Base-by-base conservation (phyloP, 2,888 invertebrate genomes). In the Spodoptera picta region DNA sequence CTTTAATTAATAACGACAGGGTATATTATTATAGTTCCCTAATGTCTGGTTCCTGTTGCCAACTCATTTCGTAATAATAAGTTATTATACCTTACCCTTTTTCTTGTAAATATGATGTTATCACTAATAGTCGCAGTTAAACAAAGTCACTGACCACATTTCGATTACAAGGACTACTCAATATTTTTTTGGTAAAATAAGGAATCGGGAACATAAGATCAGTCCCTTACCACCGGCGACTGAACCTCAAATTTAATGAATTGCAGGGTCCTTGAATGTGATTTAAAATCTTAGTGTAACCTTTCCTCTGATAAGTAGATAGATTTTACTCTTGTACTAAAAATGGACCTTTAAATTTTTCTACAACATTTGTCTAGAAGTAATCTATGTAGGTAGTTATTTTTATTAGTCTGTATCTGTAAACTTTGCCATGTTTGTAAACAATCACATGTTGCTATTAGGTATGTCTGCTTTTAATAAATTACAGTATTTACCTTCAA, bases 191-290 rank as follows among this genome's bases (percentile, higher is more conserved):
- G 9, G 44, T 67, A 45, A 49, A 19, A 14, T 11, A 42, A 6
- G 46, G 41, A 47, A 61, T 41, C 7, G 43, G 54, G n/a, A n/a
- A 36, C 43, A 9, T 59, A 60, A 52, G 62, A 71, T 54, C 71
- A 57, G 69, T 69, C 63, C 60, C 61, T 54, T 48, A 55, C 45
- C 55, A 48, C 58, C 65, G 63, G 56, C 54, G 70, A 66, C 66
- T 72, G 68, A 66, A 72, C 77, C 65, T 65, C 47, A 65, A 66
- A 74, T 65, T 48, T 65, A 52, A 62, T 66, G 65, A 57, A 64
- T 79, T 75, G 79, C 79, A 79, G 79, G 79, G 79, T 79, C 72
- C 77, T 62, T 64, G 36, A 65, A 67, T 79, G 79, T 79, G 79
- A 79, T 79, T 76, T 41, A 72, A 76, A 61, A 52, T 50, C 52